A percentile compares a stretch with the other conserved stretches of the same genome.
phyloP scores from a whole-genome alignment of 2,113 vertebrate species.

The Rhea pennata region DNA sequence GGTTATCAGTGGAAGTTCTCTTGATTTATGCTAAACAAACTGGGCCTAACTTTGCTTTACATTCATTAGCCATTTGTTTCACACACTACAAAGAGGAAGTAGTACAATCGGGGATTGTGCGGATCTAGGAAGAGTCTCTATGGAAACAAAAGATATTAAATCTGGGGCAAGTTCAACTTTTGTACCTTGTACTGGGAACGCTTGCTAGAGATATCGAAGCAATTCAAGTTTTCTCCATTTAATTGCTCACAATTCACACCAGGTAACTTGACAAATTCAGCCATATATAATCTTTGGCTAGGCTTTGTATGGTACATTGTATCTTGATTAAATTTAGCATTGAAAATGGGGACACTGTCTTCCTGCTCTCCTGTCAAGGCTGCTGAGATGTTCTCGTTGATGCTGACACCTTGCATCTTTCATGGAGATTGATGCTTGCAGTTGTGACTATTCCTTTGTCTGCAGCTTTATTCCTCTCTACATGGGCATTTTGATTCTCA shows the following conservation, averaged over 20 bases:
- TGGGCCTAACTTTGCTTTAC: not conserved
- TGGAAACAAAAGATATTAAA: constrained; percentile 35
- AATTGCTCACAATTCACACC: not conserved
- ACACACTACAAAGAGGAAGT: not conserved
- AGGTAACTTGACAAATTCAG: not conserved
- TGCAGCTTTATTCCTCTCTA: not conserved
- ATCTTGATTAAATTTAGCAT: constrained; percentile 39
- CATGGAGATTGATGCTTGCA: not conserved
- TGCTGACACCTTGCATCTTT: not conserved
- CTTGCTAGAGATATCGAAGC: not conserved
- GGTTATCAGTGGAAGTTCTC: not conserved
- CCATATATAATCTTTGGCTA: not conserved
- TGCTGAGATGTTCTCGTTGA: not conserved
- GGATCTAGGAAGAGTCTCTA: not conserved
- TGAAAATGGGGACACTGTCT: not conserved
- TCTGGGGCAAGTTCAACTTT: not conserved
- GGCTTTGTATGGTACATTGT: not conserved
- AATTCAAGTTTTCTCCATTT: constrained; percentile 4
- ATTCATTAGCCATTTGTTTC: not conserved
- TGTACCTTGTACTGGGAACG: not conserved
- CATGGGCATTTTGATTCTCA: not conserved
- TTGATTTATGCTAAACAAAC: not conserved
- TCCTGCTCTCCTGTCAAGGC: not conserved
- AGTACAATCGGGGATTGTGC: not conserved
- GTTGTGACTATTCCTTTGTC: not conserved